phyloP scores from a whole-genome alignment of 92 coral and sea anemone genomes.

The Phenganax stokvisi region DNA sequence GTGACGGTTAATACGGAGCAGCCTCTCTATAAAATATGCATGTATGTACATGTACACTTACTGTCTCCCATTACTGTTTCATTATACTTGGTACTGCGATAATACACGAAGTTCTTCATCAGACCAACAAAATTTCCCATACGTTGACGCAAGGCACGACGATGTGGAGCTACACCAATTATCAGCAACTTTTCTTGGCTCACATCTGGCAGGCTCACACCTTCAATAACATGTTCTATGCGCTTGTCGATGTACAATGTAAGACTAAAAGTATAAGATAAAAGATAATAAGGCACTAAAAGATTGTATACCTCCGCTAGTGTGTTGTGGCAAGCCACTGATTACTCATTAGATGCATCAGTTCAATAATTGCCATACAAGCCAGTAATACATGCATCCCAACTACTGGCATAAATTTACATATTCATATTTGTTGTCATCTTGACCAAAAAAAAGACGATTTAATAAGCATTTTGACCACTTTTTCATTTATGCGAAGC shows the following conservation, averaged over 20 bases:
- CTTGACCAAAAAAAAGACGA: too few species aligned
- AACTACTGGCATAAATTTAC: too few species aligned
- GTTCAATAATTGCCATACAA: too few species aligned
- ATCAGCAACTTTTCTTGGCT: not conserved
- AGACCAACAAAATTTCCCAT: slow-evolving; percentile 13
- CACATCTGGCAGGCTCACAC: not conserved
- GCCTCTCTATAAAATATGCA: not conserved
- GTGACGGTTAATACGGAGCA: not conserved
- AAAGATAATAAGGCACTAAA: not conserved
- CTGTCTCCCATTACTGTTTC: slow-evolving; percentile 10
- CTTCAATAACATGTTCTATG: not conserved
- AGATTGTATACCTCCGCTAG: too few species aligned
- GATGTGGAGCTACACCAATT: slow-evolving; percentile 25
- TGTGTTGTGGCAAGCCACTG: too few species aligned
- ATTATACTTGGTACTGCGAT: slow-evolving; percentile 20
- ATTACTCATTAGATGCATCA: too few species aligned
- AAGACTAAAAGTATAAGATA: not conserved
- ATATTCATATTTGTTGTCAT: too few species aligned
- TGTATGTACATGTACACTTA: not conserved
- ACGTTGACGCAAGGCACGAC: not conserved
- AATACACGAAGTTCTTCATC: slow-evolving; percentile 24
- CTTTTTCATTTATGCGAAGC: too few species aligned
- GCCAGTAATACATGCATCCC: too few species aligned
- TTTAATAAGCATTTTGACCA: too few species aligned
- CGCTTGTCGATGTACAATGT: slow-evolving; percentile 28